Conservation (phyloP, 1,140 invertebrate genomes). For the Lepidotrigona ventralis region DNA sequence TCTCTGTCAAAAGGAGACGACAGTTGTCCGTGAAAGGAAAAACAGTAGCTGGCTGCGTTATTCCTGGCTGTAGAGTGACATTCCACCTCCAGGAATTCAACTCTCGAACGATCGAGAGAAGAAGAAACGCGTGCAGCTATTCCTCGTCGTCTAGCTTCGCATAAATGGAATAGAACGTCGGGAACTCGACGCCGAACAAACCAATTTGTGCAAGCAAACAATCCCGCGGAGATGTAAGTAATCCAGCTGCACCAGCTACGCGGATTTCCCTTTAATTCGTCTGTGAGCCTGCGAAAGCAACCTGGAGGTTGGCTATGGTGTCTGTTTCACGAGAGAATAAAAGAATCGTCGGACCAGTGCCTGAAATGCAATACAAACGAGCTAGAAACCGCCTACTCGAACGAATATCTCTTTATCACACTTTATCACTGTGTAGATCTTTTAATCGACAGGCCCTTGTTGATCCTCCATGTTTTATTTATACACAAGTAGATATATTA, state of each 20-base stretch:
- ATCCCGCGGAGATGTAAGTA: constrained; percentile 63
- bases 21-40: background rate
- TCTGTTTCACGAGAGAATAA: constrained; percentile 3
- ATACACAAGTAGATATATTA: too few species aligned
- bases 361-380: background rate
- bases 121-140: constrained; percentile 13
- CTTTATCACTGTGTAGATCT: background rate
- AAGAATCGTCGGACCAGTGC: background rate
- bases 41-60: background rate
- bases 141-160: background rate
- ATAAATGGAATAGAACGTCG: constrained; percentile 72
- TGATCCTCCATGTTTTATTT: background rate
- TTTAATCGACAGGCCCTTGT: constrained; percentile 3
- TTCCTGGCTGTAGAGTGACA: background rate
- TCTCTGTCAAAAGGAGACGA: background rate
- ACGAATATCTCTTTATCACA: background rate
- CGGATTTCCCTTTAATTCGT: constrained; percentile 43
- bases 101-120: constrained; percentile 8
- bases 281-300: background rate
- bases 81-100: background rate
- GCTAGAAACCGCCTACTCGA: background rate
- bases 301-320: background rate
- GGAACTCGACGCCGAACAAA: constrained; percentile 71
- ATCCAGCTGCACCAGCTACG: constrained; percentile 7
- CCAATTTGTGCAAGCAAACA: constrained; percentile 66